These are phyloP conservation scores for Leptopilina drosophilae DNA, from an alignment of 2,888 invertebrate species.

Conservation along the genomic window DNA sequence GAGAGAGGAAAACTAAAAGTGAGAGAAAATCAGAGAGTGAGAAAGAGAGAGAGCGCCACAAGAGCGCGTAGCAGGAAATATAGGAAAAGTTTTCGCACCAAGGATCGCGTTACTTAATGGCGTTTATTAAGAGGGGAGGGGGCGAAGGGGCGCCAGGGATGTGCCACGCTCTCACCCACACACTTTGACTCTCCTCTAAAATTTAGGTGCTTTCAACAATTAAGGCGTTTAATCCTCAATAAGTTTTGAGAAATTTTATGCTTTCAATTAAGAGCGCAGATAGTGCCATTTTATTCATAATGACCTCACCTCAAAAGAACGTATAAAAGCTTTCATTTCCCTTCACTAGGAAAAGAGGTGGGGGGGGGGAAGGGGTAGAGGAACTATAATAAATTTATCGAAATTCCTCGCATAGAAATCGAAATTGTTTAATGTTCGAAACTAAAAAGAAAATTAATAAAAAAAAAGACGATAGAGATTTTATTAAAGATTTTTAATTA, in stretches of 20 bases:
- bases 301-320: neutral
- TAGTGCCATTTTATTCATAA: constrained; percentile 20
- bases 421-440: too few species aligned
- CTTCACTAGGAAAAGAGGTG: neutral
- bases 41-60: too few species aligned
- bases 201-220: constrained; percentile 31
- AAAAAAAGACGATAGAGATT: too few species aligned
- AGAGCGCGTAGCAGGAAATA: constrained; percentile 12
- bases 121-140: constrained; percentile 7
- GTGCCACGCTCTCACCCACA: too few species aligned
- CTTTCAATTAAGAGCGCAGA: neutral
- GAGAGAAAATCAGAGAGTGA: too few species aligned
- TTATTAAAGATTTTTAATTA: too few species aligned
- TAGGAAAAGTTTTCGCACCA: constrained; percentile 34
- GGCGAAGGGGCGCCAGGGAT: too few species aligned
- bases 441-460: too few species aligned
- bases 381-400: too few species aligned
- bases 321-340: neutral
- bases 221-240: constrained; percentile 20
- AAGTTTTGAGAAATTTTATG: constrained; percentile 15
- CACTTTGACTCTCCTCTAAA: neutral
- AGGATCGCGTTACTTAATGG: constrained; percentile 28
- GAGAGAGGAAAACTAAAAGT: too few species aligned
- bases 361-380: too few species aligned
- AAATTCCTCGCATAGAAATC: neutral